These are phyloP conservation scores for Nysson spinosus DNA, from an alignment of 2,888 invertebrate genomes.

Conservation along the genomic window DNA sequence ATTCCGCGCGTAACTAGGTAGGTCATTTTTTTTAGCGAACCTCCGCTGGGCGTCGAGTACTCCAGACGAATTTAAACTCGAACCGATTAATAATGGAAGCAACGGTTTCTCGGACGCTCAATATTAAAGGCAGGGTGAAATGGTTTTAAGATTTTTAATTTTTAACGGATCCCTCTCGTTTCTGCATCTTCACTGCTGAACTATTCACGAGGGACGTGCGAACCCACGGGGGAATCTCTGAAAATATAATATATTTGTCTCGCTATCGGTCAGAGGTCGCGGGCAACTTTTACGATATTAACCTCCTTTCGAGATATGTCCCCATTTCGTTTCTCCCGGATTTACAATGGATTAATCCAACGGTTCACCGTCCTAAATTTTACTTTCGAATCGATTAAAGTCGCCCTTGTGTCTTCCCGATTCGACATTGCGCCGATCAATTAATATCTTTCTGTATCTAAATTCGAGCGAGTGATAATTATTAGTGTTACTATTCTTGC, in stretches of 20 bases:
- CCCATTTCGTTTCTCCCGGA: constrained; percentile 5
- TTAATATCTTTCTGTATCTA: no score
- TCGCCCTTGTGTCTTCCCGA: no score
- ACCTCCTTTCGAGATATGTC: constrained; percentile 39
- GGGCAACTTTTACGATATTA: constrained; percentile 53
- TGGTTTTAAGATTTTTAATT: constrained; percentile 75
- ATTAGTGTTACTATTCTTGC: no score
- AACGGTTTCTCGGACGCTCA: constrained; percentile 67
- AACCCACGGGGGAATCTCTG: constrained; percentile 73
- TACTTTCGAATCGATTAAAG: constrained; percentile 2
- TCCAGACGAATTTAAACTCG: constrained; percentile 27
- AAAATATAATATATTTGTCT: constrained; percentile 75
- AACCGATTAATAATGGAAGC: constrained; percentile 49
- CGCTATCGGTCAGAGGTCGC: constrained; percentile 66
- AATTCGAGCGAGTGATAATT: no score
- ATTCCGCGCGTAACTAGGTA: constrained; percentile 34
- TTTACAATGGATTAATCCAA: neutral
- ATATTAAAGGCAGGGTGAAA: constrained; percentile 70
- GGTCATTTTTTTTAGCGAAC: constrained; percentile 11
- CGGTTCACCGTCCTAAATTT: no score
- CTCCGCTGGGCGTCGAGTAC: constrained; percentile 6
- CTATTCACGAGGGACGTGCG: constrained; percentile 61
- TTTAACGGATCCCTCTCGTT: constrained; percentile 68
- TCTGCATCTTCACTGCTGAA: constrained; percentile 65
- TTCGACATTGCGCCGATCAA: no score